Percentiles rank a stretch among this genome's conserved stretches.
Evolutionary conservation across 2,888 invertebrate genomes (phyloP).

Genomic region (Hypercompe scribonia): DNA sequence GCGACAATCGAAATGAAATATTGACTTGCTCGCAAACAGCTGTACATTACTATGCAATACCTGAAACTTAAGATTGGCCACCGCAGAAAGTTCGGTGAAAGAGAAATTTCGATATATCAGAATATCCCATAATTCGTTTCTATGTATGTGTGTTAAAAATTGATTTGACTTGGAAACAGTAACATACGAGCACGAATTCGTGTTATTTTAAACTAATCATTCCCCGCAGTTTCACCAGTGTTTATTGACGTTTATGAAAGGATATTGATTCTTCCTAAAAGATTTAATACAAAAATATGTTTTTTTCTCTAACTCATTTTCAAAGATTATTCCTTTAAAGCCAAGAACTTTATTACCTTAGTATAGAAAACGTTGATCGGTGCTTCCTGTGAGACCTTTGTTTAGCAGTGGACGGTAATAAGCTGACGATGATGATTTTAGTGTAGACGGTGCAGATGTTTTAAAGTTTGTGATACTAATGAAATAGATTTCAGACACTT

Average conservation of each 20-base stretch:
- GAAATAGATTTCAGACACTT: no score
- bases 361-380: no score
- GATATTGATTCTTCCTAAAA: no score
- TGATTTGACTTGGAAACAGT: not conserved
- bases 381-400: no score
- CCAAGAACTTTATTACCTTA: no score
- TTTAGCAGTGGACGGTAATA: no score
- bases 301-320: no score
- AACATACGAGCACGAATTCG: not conserved
- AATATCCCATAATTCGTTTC: not conserved
- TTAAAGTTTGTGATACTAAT: no score
- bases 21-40: not conserved
- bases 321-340: no score
- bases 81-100: not conserved
- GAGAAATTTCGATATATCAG: not conserved
- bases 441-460: no score
- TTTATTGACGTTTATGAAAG: not conserved
- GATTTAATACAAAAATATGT: no score
- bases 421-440: no score
- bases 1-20: not conserved
- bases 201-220: not conserved
- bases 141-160: not conserved
- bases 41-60: not conserved
- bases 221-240: not conserved
- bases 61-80: not conserved